Evolutionary conservation across 2,797 vertebrate genomes (phyloP), one percentile per base, ranked within the genome.

Genomic region (Gorsachius magnificus): DNA sequence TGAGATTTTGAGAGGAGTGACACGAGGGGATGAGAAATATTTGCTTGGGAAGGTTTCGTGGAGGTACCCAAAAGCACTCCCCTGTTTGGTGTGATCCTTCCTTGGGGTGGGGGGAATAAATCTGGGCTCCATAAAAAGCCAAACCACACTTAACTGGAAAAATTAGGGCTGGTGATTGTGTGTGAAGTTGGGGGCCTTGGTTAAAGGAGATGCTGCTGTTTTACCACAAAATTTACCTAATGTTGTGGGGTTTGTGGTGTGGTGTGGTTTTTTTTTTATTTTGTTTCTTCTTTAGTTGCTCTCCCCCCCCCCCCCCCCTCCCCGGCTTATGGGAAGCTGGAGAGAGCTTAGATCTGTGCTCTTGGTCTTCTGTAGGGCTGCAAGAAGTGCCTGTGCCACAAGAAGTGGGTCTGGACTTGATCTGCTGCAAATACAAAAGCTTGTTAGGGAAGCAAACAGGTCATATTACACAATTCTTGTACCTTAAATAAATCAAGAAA

Each of bases 401-500:
- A 79, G 58, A 80, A 69, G 53, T 80, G 71, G 46, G 81, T 93
- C 96, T 97, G 94, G 94, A 90, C 94, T 96, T 95, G 94, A 95
- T 95, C 94, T 94, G 66, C 56, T 81, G 65, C 75, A 71, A 93
- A 17, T 38, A 90, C 81, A 89, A 90, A 87, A 68, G 92, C 86
- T 93, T 87, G 90, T 94, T 96, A 97, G 53, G 82, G 92, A 89
- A 94, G 80, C 94, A 95, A 94, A 83, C 78, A 94, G 95, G 96
- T 95, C 92, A 56, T 69, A 78, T 96, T 96, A 95, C 90, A 43
- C 78, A 63, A 65, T 96, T 97, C 87, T 94, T 95, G 88, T 95
- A 92, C 94, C 83, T 95, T 87, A 95, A 95, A 96, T 94, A 97
- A 95, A 97, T 97, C 96, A 95, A 89, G 89, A 91, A 96, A 97